Base-by-base conservation (phyloP, 2,888 invertebrate genomes). In the Polia nebulosa region DNA sequence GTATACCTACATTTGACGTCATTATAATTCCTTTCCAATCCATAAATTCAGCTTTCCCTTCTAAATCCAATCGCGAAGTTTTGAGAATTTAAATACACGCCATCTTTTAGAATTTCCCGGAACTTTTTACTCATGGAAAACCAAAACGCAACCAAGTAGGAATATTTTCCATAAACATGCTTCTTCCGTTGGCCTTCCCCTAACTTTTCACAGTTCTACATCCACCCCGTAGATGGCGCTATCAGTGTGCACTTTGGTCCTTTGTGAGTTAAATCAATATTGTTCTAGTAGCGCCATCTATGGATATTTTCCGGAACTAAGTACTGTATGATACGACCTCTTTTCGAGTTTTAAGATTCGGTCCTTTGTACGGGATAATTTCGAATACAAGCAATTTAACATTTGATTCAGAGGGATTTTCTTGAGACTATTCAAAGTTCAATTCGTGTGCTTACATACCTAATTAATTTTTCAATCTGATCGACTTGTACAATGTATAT, bases 171-270 rank as follows among this genome's bases (percentile, higher is more conserved):
- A 13, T 13, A 2, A 0, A 32, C 13, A 1, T 4, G 9, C 6
- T 11, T 5, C 8, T 15, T 22, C n/a, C 8, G 17, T 55, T 32
- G 3, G 47, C 25, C 4, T 9, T 11, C 13, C 22, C 17, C 25
- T 13, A 13, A 13, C 22, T 63, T 71, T 61, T 51, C 32, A 51
- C 25, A 66, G 66, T 67, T 71, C 49, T 20, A 25, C 32, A 41
- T 67, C 91, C 90, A 83, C 88, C 84, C 85, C 27, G 29, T 27
- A 91, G 92, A 90, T 89, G 91, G 85, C 87, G 81, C 39, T 78
- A 29, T 9, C 5, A 27, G 0, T 15, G 22, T 17, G 22, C 1
- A 2, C 1, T 7, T 9, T 8, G 20, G 17, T 7, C 7, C 36
- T 20, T 36, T 9, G 13, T 5, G 11, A 27, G 25, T 15, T 11